Conservation (phyloP, 2,888 invertebrate genomes). For the Carpatolechia fugitivella region DNA sequence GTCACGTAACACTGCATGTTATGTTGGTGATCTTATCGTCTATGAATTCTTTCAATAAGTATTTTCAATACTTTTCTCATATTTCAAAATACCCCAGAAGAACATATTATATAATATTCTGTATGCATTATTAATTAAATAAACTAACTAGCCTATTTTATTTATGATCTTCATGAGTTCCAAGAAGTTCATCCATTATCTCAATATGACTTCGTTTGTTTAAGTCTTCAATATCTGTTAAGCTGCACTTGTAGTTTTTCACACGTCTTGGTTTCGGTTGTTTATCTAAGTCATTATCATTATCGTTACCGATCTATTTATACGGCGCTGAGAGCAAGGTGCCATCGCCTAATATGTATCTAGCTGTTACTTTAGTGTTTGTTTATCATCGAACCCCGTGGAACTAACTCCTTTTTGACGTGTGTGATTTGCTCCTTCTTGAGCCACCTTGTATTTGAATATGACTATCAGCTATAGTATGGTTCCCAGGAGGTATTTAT, state of each 20-base stretch:
- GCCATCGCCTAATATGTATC: constrained; percentile 33
- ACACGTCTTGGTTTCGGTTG: constrained; percentile 34
- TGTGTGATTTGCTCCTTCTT: too few species aligned
- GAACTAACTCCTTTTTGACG: neutral
- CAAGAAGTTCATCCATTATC: neutral
- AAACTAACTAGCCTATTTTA: too few species aligned
- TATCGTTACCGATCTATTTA: constrained; percentile 46
- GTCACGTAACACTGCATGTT: constrained; percentile 12
- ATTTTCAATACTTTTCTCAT: neutral
- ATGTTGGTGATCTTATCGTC: neutral
- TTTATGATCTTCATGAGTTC: too few species aligned
- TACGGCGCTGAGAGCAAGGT: constrained; percentile 33
- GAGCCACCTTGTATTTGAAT: neutral
- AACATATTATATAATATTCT: too few species aligned
- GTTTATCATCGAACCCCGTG: constrained; percentile 30
- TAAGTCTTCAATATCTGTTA: constrained; percentile 14
- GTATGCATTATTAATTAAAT: too few species aligned
- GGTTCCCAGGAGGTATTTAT: neutral
- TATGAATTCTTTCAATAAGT: neutral
- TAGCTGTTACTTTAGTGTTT: constrained; percentile 35
- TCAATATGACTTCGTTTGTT: neutral
- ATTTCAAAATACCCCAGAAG: too few species aligned
- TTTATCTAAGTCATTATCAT: constrained; percentile 38
- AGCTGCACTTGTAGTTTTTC: constrained; percentile 27
- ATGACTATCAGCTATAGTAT: too few species aligned